Percentiles rank a stretch among this genome's conserved stretches.
phyloP scores from a whole-genome alignment of 2,888 invertebrate species.

The Eilema sororculum region DNA sequence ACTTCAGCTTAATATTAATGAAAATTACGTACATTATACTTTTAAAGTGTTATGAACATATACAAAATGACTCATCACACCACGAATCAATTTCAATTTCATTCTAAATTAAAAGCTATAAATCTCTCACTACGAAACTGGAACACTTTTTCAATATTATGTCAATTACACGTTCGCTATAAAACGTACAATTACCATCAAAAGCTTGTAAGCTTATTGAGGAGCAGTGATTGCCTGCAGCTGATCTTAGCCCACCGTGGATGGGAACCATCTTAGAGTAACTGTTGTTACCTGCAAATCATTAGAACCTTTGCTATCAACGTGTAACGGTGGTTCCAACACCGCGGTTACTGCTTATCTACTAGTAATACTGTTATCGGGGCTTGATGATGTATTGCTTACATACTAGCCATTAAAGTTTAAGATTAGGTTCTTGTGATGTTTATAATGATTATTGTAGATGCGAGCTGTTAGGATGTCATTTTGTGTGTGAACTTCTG shows the following conservation, averaged over 20 bases:
- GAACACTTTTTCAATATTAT: conserved; percentile 30
- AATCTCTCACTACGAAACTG: conserved; percentile 37
- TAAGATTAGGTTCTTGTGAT: conserved; percentile 38
- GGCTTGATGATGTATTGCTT: conserved; percentile 49
- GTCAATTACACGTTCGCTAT: conserved; percentile 35
- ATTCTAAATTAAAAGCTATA: conserved; percentile 30
- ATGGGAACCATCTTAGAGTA: conserved; percentile 74
- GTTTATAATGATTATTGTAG: conserved; percentile 22
- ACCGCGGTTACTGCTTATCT: conserved; percentile 64
- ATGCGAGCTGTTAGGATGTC: conserved; percentile 27
- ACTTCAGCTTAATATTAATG: too few species aligned
- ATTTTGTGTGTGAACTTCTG: conserved; percentile 17
- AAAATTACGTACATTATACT: too few species aligned
- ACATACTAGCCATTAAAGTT: conserved; percentile 29
- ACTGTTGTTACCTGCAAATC: conserved; percentile 76
- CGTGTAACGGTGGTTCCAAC: conserved; percentile 72
- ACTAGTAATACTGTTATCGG: conserved; percentile 48
- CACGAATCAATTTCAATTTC: not conserved
- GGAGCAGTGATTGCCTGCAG: conserved; percentile 49
- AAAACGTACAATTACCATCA: conserved; percentile 45
- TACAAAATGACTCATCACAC: not conserved
- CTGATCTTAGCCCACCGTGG: conserved; percentile 44
- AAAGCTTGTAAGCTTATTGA: conserved; percentile 46
- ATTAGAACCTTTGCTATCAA: conserved; percentile 74
- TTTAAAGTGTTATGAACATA: not conserved